A percentile compares a stretch with the other conserved stretches of the same genome.
phyloP scores from a whole-genome alignment of 1,140 invertebrate genomes.

The Phortica variegata region DNA sequence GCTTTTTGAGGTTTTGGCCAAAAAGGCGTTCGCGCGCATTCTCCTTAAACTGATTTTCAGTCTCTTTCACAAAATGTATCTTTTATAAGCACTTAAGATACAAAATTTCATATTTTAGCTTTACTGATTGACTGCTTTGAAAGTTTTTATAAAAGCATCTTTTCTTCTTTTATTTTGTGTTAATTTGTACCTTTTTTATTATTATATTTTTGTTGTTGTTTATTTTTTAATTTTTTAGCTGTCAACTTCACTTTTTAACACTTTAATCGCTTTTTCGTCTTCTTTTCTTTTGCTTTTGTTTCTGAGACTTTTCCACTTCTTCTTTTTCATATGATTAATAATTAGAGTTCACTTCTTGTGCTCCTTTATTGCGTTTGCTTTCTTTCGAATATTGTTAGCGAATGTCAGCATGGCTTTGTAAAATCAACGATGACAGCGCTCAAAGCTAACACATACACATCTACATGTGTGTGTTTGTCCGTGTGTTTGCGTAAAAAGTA shows the following conservation, averaged over 20 bases:
- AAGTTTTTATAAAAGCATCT: conserved; percentile 6
- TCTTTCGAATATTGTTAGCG: conserved; percentile 48
- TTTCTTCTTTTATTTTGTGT: conserved; percentile 6
- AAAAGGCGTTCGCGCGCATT: conserved; percentile 9
- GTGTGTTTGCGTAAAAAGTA: conserved; percentile 27
- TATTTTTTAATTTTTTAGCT: not conserved
- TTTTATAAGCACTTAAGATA: not conserved
- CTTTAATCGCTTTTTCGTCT: not conserved
- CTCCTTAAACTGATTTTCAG: conserved; percentile 8
- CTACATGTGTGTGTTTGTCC: too few relatives aligned
- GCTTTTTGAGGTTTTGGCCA: too few relatives aligned
- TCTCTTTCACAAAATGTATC: conserved; percentile 13
- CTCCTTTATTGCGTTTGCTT: conserved; percentile 29
- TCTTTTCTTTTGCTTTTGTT: conserved; percentile 15
- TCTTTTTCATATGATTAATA: not conserved
- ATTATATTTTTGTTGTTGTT: conserved; percentile 10
- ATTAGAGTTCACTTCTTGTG: conserved; percentile 35
- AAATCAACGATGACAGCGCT: too few relatives aligned
- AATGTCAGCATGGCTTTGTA: conserved; percentile 28
- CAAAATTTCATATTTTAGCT: not conserved
- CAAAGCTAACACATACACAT: too few relatives aligned
- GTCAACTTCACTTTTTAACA: not conserved
- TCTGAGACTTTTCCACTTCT: conserved; percentile 4
- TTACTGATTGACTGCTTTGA: conserved; percentile 1
- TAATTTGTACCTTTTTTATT: conserved; percentile 8